These are phyloP conservation scores for Struthio camelus DNA, from an alignment of 2,113 vertebrate species.

Conservation along the genomic window DNA sequence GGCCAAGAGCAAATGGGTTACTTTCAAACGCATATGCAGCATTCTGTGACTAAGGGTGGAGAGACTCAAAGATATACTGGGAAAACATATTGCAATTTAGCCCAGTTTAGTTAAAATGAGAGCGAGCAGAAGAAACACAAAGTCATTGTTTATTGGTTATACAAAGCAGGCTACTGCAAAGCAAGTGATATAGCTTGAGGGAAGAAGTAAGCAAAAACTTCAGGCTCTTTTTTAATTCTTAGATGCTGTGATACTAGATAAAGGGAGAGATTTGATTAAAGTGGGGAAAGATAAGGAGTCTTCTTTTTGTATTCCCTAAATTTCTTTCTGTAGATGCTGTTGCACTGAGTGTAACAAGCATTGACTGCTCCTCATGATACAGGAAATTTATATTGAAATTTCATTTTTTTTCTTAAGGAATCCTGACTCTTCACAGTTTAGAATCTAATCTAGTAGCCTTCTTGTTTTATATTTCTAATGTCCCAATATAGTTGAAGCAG, in stretches of 20 bases:
- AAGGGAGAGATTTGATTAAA: background rate
- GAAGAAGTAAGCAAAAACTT: background rate
- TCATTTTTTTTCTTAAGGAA: background rate
- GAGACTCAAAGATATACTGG: background rate
- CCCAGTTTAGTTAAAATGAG: background rate
- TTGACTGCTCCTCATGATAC: background rate
- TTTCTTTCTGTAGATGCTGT: background rate
- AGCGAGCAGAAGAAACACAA: background rate
- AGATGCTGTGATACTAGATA: background rate
- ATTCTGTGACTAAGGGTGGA: background rate
- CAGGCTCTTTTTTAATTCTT: background rate
- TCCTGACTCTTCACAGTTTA: background rate
- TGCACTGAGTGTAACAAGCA: background rate
- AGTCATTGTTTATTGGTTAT: background rate
- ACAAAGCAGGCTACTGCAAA: background rate
- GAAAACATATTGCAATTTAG: background rate
- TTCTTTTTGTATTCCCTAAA: background rate
- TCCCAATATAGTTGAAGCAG: background rate
- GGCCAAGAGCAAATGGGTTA: background rate
- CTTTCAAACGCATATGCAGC: background rate
- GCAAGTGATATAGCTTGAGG: background rate
- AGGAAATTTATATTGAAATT: background rate
- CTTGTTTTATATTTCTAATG: background rate
- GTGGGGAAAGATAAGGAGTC: background rate
- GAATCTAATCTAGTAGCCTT: background rate